A percentile compares a stretch with the other conserved stretches of the same genome.
Conservation (phyloP, 23 tunicate genomes). For the Trididemnum miniatum region DNA sequence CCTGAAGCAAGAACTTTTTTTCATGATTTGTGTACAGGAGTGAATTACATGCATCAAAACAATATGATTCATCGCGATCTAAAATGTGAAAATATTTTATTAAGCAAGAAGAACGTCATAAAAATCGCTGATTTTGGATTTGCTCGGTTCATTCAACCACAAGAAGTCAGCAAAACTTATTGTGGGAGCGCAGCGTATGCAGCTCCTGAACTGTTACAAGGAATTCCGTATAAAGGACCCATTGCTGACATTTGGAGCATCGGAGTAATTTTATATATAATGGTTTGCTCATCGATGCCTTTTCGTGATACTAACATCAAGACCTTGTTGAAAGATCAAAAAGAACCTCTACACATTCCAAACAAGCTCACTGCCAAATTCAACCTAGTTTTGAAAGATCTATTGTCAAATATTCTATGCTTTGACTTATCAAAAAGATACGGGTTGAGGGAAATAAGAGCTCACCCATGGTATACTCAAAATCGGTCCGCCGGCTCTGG, state of each 20-base stretch:
- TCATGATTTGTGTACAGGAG: slow-evolving; percentile 77
- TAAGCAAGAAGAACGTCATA: slow-evolving; percentile 63
- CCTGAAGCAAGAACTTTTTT: slow-evolving; percentile 63
- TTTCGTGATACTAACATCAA: slow-evolving; percentile 90
- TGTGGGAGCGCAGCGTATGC: slow-evolving; percentile 99
- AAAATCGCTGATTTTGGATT: slow-evolving; percentile 98
- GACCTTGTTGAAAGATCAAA: slow-evolving; percentile 73
- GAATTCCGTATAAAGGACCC: slow-evolving; percentile 84
- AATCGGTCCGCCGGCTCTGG: too few species aligned
- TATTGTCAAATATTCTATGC: slow-evolving; percentile 56
- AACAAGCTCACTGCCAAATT: slow-evolving; percentile 43
- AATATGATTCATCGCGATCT: slow-evolving; percentile 90
- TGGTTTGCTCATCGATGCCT: slow-evolving; percentile 96
- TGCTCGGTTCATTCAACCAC: slow-evolving; percentile 60
- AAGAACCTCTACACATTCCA: slow-evolving; percentile 82
- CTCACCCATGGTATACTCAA: slow-evolving; percentile 53
- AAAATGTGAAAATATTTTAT: slow-evolving; percentile 88
- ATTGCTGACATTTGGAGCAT: slow-evolving; percentile 96
- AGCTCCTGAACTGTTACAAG: slow-evolving; percentile 93
- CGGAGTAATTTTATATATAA: slow-evolving; percentile 95
- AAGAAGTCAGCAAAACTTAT: slow-evolving; percentile 73
- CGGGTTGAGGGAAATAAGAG: slow-evolving; percentile 50
- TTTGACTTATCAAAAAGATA: slow-evolving; percentile 55
- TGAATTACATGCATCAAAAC: slow-evolving; percentile 78
- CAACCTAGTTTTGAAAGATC: slow-evolving; percentile 52